A percentile compares a stretch with the other conserved stretches of the same genome.
Evolutionary conservation across 2,113 vertebrate species (phyloP).

Genomic region (Hipposideros armiger): DNA sequence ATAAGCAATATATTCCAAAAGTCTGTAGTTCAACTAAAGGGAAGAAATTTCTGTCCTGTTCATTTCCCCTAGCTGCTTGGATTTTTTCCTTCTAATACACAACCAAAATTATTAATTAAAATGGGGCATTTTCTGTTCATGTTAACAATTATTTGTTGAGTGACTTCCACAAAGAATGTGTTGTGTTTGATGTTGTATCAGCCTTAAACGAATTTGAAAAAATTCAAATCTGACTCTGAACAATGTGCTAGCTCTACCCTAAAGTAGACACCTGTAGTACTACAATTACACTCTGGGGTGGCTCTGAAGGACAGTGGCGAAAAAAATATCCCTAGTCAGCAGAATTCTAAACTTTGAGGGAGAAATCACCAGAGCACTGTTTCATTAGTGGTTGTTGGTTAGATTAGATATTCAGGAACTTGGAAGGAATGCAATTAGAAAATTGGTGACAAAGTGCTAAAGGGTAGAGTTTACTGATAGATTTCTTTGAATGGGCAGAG

Average conservation of each 20-base stretch:
- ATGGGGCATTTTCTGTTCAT: not conserved
- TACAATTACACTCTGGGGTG: not conserved
- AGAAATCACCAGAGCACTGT: not conserved
- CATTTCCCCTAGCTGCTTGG: not conserved
- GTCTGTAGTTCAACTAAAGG: not conserved
- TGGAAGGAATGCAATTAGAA: not conserved
- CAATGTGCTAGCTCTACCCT: not conserved
- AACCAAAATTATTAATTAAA: not conserved
- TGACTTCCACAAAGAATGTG: not conserved
- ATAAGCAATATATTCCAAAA: not conserved
- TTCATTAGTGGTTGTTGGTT: not conserved
- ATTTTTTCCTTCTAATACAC: not conserved
- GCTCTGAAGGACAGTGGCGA: not conserved
- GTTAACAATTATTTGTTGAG: not conserved
- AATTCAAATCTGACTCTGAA: not conserved
- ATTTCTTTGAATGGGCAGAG: not conserved
- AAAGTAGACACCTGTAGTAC: not conserved
- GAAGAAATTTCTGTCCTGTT: not conserved
- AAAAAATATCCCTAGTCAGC: not conserved
- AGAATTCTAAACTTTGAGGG: slow-evolving; percentile 1
- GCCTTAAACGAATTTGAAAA: not conserved
- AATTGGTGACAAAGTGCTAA: not conserved
- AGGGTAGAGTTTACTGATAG: not conserved
- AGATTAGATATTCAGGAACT: not conserved
- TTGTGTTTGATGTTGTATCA: not conserved